These are phyloP conservation scores for Diorhabda carinulata DNA, from an alignment of 1,140 invertebrate genomes.

Conservation along the genomic window DNA sequence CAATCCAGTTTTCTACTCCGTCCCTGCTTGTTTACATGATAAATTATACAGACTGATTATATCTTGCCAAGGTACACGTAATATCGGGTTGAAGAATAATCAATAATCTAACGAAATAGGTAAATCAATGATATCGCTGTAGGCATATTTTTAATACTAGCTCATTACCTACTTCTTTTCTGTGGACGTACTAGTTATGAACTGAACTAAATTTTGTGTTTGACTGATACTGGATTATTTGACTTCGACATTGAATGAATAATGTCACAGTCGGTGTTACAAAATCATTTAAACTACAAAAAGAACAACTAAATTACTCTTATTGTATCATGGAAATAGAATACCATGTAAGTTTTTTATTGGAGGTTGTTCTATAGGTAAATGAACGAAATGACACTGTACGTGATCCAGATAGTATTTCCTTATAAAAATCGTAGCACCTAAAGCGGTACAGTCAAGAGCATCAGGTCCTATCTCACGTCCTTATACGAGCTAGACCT, in stretches of 20 bases:
- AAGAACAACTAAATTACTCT: too few relatives aligned
- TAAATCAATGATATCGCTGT: conserved; percentile 6
- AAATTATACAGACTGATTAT: not conserved
- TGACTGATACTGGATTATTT: too few relatives aligned
- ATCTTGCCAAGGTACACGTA: conserved; percentile 3
- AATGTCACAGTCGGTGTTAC: too few relatives aligned
- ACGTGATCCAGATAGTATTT: not conserved
- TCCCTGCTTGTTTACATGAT: not conserved
- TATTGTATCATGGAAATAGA: not conserved
- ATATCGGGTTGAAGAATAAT: not conserved
- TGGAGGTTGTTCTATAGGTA: not conserved
- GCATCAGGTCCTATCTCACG: conserved; percentile 3
- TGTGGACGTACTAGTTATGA: not conserved
- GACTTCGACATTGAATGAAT: too few relatives aligned
- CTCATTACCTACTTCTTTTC: not conserved
- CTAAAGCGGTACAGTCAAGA: not conserved
- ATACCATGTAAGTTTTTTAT: not conserved
- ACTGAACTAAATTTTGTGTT: not conserved
- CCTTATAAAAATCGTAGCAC: not conserved
- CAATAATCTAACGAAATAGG: conserved; percentile 5
- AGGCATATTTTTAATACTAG: conserved; percentile 5
- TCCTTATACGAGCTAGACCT: not conserved
- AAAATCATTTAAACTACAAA: too few relatives aligned
- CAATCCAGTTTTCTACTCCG: too few relatives aligned
- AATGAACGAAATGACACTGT: not conserved